Evolutionary conservation across 2,797 vertebrate species (phyloP).

Genomic region (Sebastes diploproa): DNA sequence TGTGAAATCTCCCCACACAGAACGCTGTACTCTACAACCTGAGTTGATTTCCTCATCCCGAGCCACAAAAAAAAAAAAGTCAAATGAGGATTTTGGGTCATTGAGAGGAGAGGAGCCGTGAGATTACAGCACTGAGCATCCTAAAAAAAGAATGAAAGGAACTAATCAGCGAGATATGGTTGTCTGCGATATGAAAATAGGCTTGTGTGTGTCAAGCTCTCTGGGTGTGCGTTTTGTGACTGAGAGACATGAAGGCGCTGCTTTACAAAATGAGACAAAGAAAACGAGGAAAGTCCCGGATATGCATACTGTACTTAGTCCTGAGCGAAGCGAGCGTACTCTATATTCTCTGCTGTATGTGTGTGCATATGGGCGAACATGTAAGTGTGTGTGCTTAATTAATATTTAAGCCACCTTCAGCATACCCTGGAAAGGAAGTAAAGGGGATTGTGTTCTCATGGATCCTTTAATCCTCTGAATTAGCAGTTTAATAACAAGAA

Average conservation of each 20-base stretch:
- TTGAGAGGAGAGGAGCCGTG: neutral
- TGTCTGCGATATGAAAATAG: slow-evolving; percentile 46
- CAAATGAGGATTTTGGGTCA: slow-evolving; percentile 24
- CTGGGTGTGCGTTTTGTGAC: slow-evolving; percentile 17
- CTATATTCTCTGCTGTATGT: slow-evolving; percentile 16
- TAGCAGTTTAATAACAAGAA: slow-evolving; percentile 84
- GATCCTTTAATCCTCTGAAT: slow-evolving; percentile 83
- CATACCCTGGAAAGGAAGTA: slow-evolving; percentile 69
- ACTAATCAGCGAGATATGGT: slow-evolving; percentile 43
- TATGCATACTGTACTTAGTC: slow-evolving; percentile 7
- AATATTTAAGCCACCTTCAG: slow-evolving; percentile 83
- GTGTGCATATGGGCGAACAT: slow-evolving; percentile 32
- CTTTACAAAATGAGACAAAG: slow-evolving; percentile 27
- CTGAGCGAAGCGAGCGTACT: neutral
- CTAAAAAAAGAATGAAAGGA: slow-evolving; percentile 36
- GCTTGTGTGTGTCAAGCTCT: slow-evolving; percentile 1
- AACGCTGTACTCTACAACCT: neutral
- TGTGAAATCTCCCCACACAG: neutral
- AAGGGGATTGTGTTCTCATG: slow-evolving; percentile 80
- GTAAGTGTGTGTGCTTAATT: slow-evolving; percentile 73
- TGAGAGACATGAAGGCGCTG: neutral
- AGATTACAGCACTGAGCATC: slow-evolving; percentile 25
- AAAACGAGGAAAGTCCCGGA: slow-evolving; percentile 12
- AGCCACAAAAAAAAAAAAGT: neutral
- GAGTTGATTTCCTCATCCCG: slow-evolving; percentile 10